phyloP scores from a whole-genome alignment of 1,140 invertebrate genomes.

The Zaprionus vittiger region DNA sequence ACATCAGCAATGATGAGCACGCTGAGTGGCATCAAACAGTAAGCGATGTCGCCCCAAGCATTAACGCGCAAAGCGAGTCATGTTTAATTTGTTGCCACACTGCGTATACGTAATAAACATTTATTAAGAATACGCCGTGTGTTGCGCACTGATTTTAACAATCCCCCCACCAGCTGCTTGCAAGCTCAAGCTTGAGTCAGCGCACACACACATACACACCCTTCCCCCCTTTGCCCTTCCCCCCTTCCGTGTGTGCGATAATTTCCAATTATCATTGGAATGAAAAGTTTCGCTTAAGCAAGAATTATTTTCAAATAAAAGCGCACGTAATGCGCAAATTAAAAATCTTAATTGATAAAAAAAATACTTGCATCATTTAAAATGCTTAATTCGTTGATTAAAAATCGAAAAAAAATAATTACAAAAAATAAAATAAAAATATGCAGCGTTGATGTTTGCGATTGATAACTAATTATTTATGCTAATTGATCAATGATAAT shows the following conservation, averaged over 20 bases:
- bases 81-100: constrained; percentile 50
- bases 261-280: neutral
- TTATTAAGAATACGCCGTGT: constrained; percentile 31
- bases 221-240: too few species aligned
- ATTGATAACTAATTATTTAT: constrained; percentile 9
- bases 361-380: neutral
- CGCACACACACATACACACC: too few species aligned
- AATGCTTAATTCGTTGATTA: neutral
- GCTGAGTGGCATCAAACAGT: constrained; percentile 14
- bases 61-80: constrained; percentile 33
- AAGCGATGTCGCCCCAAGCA: constrained; percentile 19
- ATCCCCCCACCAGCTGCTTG: too few species aligned
- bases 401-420: neutral
- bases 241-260: neutral
- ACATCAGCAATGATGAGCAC: constrained; percentile 8
- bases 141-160: neutral
- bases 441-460: neutral
- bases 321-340: neutral
- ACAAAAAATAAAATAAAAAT: neutral
- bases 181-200: neutral
- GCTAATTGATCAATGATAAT: constrained; percentile 5
- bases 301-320: constrained; percentile 8
- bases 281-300: neutral
- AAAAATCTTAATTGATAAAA: neutral
- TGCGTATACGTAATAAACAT: constrained; percentile 50